These are phyloP conservation scores for Callyntrura sp. DNA, from an alignment of 2,888 invertebrate genomes.

Conservation along the genomic window DNA sequence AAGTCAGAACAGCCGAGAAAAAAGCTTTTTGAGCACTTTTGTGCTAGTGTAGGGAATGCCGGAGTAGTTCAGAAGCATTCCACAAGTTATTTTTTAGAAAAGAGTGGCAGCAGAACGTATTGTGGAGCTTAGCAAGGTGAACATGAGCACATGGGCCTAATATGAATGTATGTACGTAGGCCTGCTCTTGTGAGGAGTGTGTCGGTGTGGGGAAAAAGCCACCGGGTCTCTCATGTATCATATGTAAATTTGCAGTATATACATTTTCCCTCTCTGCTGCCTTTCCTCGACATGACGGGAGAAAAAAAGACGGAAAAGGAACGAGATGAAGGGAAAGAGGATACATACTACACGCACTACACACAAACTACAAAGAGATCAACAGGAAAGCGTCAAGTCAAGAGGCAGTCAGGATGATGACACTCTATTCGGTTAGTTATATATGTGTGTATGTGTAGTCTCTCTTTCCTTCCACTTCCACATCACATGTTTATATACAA, in stretches of 20 bases:
- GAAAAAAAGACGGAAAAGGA: slow-evolving; percentile 16
- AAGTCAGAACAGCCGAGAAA: slow-evolving; percentile 22
- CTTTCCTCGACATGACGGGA: slow-evolving; percentile 43
- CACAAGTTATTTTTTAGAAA: slow-evolving; percentile 71
- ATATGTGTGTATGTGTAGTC: not conserved
- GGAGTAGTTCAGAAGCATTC: slow-evolving; percentile 55
- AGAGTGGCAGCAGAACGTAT: not conserved
- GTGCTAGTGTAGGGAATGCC: slow-evolving; percentile 7
- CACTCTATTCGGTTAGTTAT: slow-evolving; percentile 30
- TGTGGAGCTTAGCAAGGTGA: not conserved
- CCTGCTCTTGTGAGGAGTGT: no score
- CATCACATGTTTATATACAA: not conserved
- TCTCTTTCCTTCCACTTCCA: no score
- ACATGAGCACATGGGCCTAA: not conserved
- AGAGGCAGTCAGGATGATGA: slow-evolving; percentile 56
- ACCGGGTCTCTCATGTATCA: slow-evolving; percentile 21
- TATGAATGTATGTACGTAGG: not conserved
- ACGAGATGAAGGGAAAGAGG: not conserved
- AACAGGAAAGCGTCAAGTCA: slow-evolving; percentile 38
- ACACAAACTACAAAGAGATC: slow-evolving; percentile 2
- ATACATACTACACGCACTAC: not conserved
- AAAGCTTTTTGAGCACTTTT: slow-evolving; percentile 45
- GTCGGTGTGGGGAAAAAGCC: not conserved
- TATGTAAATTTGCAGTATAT: slow-evolving; percentile 50
- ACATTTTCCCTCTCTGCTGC: not conserved